Percentiles rank a stretch among this genome's conserved stretches.
These are phyloP conservation scores for Seira sanloemensis DNA, from an alignment of 2,888 invertebrate genomes.

Conservation along the genomic window DNA sequence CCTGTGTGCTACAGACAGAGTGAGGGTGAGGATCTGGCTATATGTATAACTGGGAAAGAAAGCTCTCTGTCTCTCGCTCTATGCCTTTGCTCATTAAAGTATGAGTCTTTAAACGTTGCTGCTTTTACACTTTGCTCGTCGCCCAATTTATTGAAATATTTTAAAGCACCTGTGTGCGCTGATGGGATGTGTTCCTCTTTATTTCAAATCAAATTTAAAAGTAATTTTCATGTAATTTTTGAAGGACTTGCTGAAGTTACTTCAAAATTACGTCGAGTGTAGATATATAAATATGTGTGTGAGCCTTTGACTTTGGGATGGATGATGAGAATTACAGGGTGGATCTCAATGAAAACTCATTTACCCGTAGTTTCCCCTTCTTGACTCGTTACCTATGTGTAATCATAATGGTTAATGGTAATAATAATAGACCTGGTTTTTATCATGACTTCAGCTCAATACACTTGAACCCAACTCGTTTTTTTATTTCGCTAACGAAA, in stretches of 20 bases:
- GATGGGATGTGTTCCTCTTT: background rate
- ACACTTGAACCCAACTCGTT: background rate
- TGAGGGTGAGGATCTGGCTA: background rate
- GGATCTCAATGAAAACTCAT: constrained; percentile 27
- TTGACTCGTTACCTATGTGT: constrained; percentile 35
- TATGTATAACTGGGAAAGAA: background rate
- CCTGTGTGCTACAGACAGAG: background rate
- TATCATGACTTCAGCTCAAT: constrained; percentile 28
- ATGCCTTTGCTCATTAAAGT: background rate
- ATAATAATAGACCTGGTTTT: constrained; percentile 53
- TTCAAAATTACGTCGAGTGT: background rate
- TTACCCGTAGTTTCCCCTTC: constrained; percentile 37
- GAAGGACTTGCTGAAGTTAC: background rate
- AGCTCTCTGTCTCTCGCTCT: background rate
- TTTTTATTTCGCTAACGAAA: background rate
- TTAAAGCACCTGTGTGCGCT: background rate
- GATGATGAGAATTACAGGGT: constrained; percentile 24
- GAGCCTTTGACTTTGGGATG: background rate
- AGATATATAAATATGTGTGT: background rate
- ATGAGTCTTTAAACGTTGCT: background rate
- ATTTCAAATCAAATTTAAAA: constrained; percentile 19
- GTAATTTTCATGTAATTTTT: constrained; percentile 11
- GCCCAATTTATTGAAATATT: constrained; percentile 16
- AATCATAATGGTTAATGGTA: constrained; percentile 53
- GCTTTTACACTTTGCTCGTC: constrained; percentile 4